Evolutionary conservation across 2,888 invertebrate species (phyloP), one percentile per base, ranked within the genome.

Genomic region (Scaeva pyrastri): DNA sequence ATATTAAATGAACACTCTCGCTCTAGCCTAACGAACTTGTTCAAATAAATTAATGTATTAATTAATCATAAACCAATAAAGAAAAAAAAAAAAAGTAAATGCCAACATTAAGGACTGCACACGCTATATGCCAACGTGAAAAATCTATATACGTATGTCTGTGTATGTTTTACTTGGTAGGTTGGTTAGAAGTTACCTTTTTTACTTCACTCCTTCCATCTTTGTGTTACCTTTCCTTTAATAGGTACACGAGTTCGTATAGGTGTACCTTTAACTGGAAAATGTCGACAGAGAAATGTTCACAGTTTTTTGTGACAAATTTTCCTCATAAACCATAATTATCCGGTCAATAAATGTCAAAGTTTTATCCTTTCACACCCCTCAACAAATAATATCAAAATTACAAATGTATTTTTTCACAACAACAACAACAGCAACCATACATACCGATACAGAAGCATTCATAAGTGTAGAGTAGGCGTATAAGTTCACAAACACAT

Each of bases 311-410:
- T 68, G 39, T 85, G 84, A 85, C 76, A 80, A 80, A 76, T 80
- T 80, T 73, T 21, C 56, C 43, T 50, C 86, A 70, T 86, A 81
- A 86, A 86, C 81, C 77, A 81, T 86, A 86, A 86, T 86, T 81
- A 86, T 77, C 62, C 74, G 86, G 81, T 81, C 76, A 86, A 86
- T 81, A 86, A 86, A 86, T 86, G 81, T 81, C 86, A 86, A 81
- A 86, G 86, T 77, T 86, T n/a, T 76, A 85, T 76, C 76, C 84
- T 62, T 75, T 84, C 74, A 70, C 78, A 71, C 79, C 68, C 68
- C 31, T 19, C 14, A 31, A 39, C 70, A 23, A 48, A 60, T 55
- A 55, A 50, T 41, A 56, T 45, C 19, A 31, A 74, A 36, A 48
- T 39, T 39, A n/a, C n/a, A n/a, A n/a, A n/a, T n/a, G 36, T 62